These are phyloP conservation scores for Muntiacus reevesi DNA, from an alignment of 2,113 vertebrate species.

Conservation along the genomic window DNA sequence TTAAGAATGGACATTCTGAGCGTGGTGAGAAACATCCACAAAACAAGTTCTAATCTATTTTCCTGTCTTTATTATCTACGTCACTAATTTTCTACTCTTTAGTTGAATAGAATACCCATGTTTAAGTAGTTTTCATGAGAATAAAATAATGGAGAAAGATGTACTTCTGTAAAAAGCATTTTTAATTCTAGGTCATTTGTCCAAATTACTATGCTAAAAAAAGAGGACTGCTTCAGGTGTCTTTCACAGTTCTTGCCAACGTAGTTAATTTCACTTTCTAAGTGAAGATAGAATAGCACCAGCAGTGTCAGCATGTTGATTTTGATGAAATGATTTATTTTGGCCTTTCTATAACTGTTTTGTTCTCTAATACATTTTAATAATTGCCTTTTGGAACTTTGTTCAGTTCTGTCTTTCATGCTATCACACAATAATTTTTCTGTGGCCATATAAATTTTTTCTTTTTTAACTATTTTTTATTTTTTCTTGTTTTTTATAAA, in stretches of 20 bases:
- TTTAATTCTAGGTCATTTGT: background rate
- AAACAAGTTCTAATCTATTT: background rate
- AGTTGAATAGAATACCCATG: background rate
- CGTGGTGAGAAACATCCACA: background rate
- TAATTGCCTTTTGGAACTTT: background rate
- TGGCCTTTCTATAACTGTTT: background rate
- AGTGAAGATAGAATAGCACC: conserved; percentile 32
- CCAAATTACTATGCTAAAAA: background rate
- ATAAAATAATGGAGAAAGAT: background rate
- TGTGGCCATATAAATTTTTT: background rate
- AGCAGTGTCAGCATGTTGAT: conserved; percentile 32
- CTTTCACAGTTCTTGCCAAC: background rate
- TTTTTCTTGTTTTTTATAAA: background rate
- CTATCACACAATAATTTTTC: background rate
- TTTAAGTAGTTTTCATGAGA: background rate
- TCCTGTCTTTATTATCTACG: background rate
- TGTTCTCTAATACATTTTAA: background rate
- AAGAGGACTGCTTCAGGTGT: accelerated
- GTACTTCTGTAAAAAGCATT: background rate
- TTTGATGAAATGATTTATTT: background rate
- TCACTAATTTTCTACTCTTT: background rate
- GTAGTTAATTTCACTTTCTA: background rate
- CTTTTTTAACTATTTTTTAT: background rate
- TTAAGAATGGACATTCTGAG: background rate
- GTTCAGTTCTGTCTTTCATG: background rate